Conservation (phyloP, 1,140 invertebrate genomes). For the Penaeus vannamei region DNA sequence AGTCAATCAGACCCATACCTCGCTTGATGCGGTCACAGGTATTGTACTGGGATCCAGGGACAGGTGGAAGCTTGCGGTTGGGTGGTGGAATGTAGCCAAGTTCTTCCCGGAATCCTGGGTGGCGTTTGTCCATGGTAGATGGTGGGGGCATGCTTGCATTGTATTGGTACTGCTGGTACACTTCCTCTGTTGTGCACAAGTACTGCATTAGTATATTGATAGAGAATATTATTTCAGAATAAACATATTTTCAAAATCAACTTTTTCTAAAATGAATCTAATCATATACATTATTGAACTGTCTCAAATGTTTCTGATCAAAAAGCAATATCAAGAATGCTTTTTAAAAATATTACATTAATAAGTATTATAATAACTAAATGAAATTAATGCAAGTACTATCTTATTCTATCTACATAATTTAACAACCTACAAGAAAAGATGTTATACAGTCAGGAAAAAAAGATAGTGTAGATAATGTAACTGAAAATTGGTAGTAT, state of each 20-base stretch:
- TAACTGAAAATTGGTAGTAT: background rate
- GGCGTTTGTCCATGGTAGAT: constrained; percentile 87
- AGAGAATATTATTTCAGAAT: no score
- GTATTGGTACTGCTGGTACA: constrained; percentile 69
- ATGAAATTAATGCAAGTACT: no score
- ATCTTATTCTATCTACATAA: no score
- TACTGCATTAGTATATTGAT: background rate
- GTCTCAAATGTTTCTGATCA: no score
- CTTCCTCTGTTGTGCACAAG: constrained; percentile 65
- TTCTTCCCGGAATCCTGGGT: constrained; percentile 78
- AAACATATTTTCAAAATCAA: no score
- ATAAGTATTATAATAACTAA: no score
- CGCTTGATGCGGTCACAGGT: constrained; percentile 91
- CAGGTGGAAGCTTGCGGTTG: constrained; percentile 90
- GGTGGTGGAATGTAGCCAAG: constrained; percentile 93
- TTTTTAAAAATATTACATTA: no score
- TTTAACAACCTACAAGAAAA: no score
- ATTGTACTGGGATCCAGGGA: constrained; percentile 89
- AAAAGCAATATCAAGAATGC: no score
- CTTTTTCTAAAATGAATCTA: no score
- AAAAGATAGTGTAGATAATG: background rate
- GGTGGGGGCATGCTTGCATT: constrained; percentile 67
- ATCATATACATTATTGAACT: no score
- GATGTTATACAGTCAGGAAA: background rate
- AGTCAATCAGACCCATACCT: constrained; percentile 44